Conservation (phyloP, 2,113 vertebrate genomes). For the Aleadryas rufinucha region DNA sequence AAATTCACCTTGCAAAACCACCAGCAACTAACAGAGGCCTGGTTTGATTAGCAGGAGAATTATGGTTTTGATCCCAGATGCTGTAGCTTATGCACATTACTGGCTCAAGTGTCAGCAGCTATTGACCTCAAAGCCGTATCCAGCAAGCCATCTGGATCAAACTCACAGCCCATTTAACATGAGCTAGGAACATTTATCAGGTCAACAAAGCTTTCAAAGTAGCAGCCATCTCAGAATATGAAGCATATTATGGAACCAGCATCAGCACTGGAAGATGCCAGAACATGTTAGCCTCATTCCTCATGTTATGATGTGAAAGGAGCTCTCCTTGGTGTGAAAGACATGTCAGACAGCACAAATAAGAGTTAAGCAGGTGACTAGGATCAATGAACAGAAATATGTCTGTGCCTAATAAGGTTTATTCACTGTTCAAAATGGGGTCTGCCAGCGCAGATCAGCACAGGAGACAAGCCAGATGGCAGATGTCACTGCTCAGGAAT, state of each 20-base stretch:
- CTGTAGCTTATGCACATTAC: slow-evolving; percentile 3
- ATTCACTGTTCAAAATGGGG: not conserved
- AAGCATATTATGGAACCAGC: not conserved
- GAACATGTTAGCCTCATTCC: not conserved
- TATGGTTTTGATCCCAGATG: not conserved
- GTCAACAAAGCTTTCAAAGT: slow-evolving; percentile 42
- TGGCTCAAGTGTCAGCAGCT: slow-evolving; percentile 28
- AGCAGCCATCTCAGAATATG: not conserved
- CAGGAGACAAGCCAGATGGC: not conserved
- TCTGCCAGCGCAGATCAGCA: slow-evolving; percentile 11
- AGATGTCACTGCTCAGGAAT: not conserved
- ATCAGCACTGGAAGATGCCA: not conserved
- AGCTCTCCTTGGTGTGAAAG: not conserved
- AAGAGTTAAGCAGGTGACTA: not conserved
- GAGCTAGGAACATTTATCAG: slow-evolving; percentile 34
- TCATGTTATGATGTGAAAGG: not conserved
- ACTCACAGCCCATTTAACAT: slow-evolving; percentile 48
- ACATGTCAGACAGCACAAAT: not conserved
- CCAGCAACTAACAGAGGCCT: not conserved
- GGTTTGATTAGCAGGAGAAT: slow-evolving; percentile 15
- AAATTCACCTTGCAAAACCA: not conserved
- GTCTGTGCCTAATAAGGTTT: not conserved
- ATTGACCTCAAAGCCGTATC: slow-evolving; percentile 44
- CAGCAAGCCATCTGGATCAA: slow-evolving; percentile 53
- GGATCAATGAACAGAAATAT: slow-evolving; percentile 32